Base-by-base conservation (phyloP, 1,140 invertebrate species). In the Rhyacophila brunnea region DNA sequence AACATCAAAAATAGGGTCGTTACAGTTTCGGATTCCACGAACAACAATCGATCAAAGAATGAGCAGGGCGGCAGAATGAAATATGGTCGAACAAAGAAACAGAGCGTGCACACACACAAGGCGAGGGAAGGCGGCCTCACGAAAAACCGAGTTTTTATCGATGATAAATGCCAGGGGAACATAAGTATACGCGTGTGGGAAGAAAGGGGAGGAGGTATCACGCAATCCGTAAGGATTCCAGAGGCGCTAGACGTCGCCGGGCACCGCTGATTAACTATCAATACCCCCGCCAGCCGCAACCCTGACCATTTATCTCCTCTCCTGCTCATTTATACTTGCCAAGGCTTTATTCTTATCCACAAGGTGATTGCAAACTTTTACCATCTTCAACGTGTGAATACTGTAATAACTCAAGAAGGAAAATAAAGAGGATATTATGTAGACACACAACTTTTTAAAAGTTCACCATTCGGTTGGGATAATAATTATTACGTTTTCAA, bases 281-380 rank as follows among this genome's bases (percentile, higher is more conserved):
- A 64, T 60, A 64, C 51, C 53, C 62, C 62, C 42, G 58, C 57
- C 51, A 60, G 62, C 57, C 62, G 49, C 62, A 64, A 64, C 62
- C 62, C 62, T 64, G 62, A 53, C 62, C 62, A 64, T 64, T 64
- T 64, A 64, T 64, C 62, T 64, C 62, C 52, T 57, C 48, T 49
- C 62, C 62, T 47, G 52, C 62, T 60, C 62, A 64, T 64, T 64
- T 64, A 57, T 64, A 64, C 62, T 51, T 54, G 61, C 58, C 59
- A 58, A 46, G 61, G 50, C 56, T 63, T 59, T 58, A 3, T 54
- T 54, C 51, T 54, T 54, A 54, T 42, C 43, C 51, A 45, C 53
- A 40, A 28, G 23, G 23, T 28, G 23, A 3, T 28, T 28, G 23
- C 4, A 28, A 28, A 28, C 23, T 5, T 9, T 28, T 28, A n/a